These are phyloP conservation scores for Nephrotoma guestfalica DNA, from an alignment of 2,888 invertebrate species.

Conservation along the genomic window DNA sequence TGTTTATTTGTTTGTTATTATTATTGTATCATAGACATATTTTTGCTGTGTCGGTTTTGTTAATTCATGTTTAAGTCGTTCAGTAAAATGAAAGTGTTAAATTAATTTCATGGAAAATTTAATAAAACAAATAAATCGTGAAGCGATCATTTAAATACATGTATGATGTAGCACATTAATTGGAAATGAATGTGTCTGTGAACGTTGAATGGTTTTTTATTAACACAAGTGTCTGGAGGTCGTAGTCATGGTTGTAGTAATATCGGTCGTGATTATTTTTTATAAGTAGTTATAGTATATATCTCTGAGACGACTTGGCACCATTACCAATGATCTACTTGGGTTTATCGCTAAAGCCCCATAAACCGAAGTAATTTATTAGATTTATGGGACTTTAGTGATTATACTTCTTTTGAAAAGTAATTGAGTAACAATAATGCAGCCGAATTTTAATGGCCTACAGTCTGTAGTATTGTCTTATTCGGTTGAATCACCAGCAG, in stretches of 20 bases:
- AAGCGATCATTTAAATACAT: background rate
- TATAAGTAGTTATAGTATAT: too few species aligned
- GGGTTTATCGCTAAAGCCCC: too few species aligned
- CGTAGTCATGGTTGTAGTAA: background rate
- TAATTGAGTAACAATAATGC: too few species aligned
- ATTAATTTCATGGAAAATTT: background rate
- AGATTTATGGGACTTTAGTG: too few species aligned
- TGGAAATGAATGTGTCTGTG: background rate
- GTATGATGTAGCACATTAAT: background rate
- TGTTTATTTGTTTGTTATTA: background rate
- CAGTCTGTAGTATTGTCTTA: too few species aligned
- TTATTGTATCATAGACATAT: background rate
- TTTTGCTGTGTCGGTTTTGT: background rate
- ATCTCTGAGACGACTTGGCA: too few species aligned
- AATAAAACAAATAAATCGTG: background rate
- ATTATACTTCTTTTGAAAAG: too few species aligned
- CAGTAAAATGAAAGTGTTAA: background rate
- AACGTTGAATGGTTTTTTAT: background rate
- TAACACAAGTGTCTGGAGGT: background rate
- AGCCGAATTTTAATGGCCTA: too few species aligned
- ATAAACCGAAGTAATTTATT: too few species aligned
- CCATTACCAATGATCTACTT: too few species aligned
- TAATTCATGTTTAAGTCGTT: background rate
- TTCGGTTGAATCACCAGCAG: too few species aligned
- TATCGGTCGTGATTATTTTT: background rate